These are phyloP conservation scores for Porites evermanni DNA, from an alignment of 92 coral and sea anemone genomes.

Conservation along the genomic window DNA sequence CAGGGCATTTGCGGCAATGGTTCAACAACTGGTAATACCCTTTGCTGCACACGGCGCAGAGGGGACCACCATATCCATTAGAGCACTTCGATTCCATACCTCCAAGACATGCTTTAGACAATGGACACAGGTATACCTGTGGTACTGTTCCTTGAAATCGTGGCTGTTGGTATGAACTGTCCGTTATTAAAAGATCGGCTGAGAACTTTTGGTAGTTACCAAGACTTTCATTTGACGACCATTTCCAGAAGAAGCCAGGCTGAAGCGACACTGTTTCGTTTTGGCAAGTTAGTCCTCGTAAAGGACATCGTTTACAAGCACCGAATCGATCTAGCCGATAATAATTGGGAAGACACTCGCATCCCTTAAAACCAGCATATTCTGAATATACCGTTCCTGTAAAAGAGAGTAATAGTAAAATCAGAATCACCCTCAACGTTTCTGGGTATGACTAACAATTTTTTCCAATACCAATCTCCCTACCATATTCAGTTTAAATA, in stretches of 20 bases:
- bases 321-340: constrained; percentile 67
- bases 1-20: constrained; percentile 62
- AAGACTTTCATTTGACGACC: constrained; percentile 43
- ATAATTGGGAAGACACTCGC: constrained; percentile 52
- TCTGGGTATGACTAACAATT: no score
- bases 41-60: constrained; percentile 68
- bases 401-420: not conserved
- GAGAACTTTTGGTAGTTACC: constrained; percentile 33
- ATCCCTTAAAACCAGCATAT: constrained; percentile 53
- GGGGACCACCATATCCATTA: constrained; percentile 59
- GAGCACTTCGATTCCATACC: constrained; percentile 68
- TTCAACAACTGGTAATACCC: constrained; percentile 47
- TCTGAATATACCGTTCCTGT: constrained; percentile 43
- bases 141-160: constrained; percentile 37
- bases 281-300: constrained; percentile 38
- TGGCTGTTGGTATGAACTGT: constrained; percentile 34
- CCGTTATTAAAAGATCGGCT: constrained; percentile 31
- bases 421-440: not conserved
- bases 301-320: constrained; percentile 41
- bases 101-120: constrained; percentile 68
- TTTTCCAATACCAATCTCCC: no score
- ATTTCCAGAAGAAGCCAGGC: constrained; percentile 66
- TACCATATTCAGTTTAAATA: no score
- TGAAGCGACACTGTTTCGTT: constrained; percentile 50
- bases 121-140: constrained; percentile 51